Evolutionary conservation across 2,888 invertebrate genomes (phyloP), one percentile per base, ranked within the genome.

Genomic region (Drosophila mercatorum): DNA sequence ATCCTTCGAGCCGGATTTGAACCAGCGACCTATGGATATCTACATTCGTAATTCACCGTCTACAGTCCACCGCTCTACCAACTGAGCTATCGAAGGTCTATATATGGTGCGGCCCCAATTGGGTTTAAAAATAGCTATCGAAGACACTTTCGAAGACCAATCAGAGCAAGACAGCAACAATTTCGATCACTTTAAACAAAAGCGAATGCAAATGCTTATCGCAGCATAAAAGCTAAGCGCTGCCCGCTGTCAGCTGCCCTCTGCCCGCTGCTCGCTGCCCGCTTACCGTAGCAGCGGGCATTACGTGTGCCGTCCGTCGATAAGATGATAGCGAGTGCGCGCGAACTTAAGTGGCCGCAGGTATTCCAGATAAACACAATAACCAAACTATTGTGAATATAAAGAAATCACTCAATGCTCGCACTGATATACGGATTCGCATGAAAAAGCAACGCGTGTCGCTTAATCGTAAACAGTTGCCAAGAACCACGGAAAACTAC

Each of bases 41-140:
- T 82, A 62, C 69, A 53, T 43, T 26, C 26, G 34, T 17, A n/a
- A 3, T 17, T 41, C 10, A 14, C 40, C 17, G 34, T 22, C 86
- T 87, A 87, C 86, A 87, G 86, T 87, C 86, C 88, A 87, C 86
- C 86, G 86, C 86, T 87, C 88, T 87, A 87, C 86, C 88, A 87
- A 87, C 86, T 87, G 88, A 87, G 88, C 86, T 87, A 87, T 88
- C 88, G 86, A 87, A 88, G 86, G 86, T 52, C 73, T 73, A 77
- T 77, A 65, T 46, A 53, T 52, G 63, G 60, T 2, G 22, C 0
- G 0, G 14, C 7, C 62, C 17, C 38, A 47, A 60, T 56, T 14
- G 41, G 40, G 62, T 46, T 14, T 52, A 76, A 57, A 26, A 60
- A 52, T 38, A 46, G 36, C 14, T 12, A 8, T 0, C 11, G 34